Base-by-base conservation (phyloP, 2,888 invertebrate genomes). In the Thymelicus acteon region DNA sequence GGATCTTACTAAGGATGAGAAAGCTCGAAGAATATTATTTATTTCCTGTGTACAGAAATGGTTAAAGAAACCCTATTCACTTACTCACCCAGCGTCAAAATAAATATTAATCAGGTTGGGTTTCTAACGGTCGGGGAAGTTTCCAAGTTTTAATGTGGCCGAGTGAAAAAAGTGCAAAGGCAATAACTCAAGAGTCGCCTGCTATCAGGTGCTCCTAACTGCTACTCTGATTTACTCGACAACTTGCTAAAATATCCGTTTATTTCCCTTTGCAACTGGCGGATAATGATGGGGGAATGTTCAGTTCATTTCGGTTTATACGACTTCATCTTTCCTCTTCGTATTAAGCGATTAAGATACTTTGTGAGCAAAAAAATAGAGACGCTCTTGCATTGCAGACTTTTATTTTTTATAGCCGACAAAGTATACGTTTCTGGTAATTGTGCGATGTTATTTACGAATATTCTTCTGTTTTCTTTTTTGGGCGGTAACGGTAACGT, bases 181-280 rank as follows among this genome's bases (percentile, higher is more conserved):
- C 74, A 74, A 80, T 80, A 80, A 77, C 75, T 78, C 78, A 76
- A 74, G 75, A 78, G 79, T 77, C 73, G 78, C 71, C 44, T 40
- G 65, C 71, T 77, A 78, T 80, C 80, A 80, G 80, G 80, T 80
- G 80, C 72, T 75, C 67, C 73, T 79, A 80, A 80, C 78, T 78
- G 80, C 79, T 71, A 44, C 65, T 24, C 76, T 79, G 80, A 80
- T 79, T 80, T 80, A 80, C 80, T 79, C 76, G 73, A 73, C 76
- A 79, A 79, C 77, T 80, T 78, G 78, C 73, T 72, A 73, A 76
- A 65, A 71, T 65, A 47, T 60, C 71, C 60, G 13, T 71, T 71
- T 71, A 65, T 71, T 71, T 71, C 71, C 54, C 60, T 71, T 60
- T 60, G 57, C 40, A 54, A 71, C 60, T 60, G 65, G 71, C 71